phyloP scores from a whole-genome alignment of 2,888 invertebrate species.

The Gonocerus acuteangulatus region DNA sequence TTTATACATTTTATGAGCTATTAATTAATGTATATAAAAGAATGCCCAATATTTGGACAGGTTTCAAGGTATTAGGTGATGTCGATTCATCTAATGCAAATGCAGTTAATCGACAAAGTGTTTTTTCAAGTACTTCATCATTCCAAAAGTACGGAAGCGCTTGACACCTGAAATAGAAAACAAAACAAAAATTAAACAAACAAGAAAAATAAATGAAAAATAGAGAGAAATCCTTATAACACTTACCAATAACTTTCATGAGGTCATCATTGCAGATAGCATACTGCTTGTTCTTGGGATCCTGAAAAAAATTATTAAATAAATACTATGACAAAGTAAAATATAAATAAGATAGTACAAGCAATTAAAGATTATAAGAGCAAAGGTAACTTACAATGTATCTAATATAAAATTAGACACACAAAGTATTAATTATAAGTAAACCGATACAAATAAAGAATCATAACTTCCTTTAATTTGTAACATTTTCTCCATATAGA shows the following conservation, averaged over 20 bases:
- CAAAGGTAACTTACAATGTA: too few relatives aligned
- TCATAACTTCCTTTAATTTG: too few relatives aligned
- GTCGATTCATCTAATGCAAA: constrained; percentile 19
- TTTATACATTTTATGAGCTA: constrained; percentile 27
- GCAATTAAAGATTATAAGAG: too few relatives aligned
- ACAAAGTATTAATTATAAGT: too few relatives aligned
- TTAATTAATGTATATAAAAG: constrained; percentile 24
- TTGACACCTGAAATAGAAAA: constrained; percentile 53
- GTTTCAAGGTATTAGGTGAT: constrained; percentile 16
- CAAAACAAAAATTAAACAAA: constrained; percentile 9
- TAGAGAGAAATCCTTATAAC: not conserved
- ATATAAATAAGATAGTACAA: too few relatives aligned
- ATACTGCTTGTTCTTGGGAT: constrained; percentile 90
- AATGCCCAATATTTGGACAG: constrained; percentile 7
- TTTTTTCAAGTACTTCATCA: constrained; percentile 92
- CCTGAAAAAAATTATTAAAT: constrained; percentile 46
- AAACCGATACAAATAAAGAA: too few relatives aligned
- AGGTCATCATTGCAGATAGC: constrained; percentile 89
- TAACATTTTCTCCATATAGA: too few relatives aligned
- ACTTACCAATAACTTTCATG: constrained; percentile 72
- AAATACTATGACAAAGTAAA: too few relatives aligned
- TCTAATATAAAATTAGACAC: too few relatives aligned
- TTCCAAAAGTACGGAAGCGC: constrained; percentile 88
- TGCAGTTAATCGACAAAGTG: constrained; percentile 56
- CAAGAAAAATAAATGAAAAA: not conserved